These are phyloP conservation scores for Steinernema scapterisci DNA, from an alignment of 2,888 invertebrate species.

Conservation along the genomic window DNA sequence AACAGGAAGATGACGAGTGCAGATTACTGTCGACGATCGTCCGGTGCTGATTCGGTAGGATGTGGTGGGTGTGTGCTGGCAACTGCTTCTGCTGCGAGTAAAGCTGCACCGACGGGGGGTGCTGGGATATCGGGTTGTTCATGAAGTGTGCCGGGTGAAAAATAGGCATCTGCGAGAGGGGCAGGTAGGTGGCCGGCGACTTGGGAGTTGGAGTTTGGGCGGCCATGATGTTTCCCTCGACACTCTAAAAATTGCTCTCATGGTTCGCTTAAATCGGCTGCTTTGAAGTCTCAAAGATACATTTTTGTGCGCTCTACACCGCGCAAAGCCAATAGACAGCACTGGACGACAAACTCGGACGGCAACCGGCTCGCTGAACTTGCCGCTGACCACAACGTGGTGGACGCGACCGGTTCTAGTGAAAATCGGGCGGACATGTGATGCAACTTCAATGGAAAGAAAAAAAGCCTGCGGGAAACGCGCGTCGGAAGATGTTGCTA, in stretches of 20 bases:
- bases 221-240: slow-evolving; percentile 18
- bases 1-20: slow-evolving; percentile 26
- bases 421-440: slow-evolving; percentile 21
- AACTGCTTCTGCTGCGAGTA: slow-evolving; percentile 6
- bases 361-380: slow-evolving; percentile 14
- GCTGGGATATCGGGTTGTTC: background rate
- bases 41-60: slow-evolving; percentile 3
- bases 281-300: background rate
- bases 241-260: slow-evolving; percentile 11
- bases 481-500: slow-evolving; percentile 2
- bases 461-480: background rate
- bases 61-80: background rate
- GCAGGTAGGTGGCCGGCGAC: background rate
- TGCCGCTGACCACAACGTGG: slow-evolving; percentile 6
- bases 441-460: slow-evolving; percentile 9
- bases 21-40: background rate
- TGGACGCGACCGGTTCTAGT: slow-evolving; percentile 16
- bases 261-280: background rate
- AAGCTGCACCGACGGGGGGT: background rate
- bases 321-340: too few relatives aligned
- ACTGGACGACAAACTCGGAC: background rate
- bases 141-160: slow-evolving; percentile 26
- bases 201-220: background rate
- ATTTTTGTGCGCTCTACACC: too few relatives aligned
- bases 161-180: slow-evolving; percentile 28